Evolutionary conservation across 2,113 vertebrate species (phyloP).

Genomic region (Talpa occidentalis): DNA sequence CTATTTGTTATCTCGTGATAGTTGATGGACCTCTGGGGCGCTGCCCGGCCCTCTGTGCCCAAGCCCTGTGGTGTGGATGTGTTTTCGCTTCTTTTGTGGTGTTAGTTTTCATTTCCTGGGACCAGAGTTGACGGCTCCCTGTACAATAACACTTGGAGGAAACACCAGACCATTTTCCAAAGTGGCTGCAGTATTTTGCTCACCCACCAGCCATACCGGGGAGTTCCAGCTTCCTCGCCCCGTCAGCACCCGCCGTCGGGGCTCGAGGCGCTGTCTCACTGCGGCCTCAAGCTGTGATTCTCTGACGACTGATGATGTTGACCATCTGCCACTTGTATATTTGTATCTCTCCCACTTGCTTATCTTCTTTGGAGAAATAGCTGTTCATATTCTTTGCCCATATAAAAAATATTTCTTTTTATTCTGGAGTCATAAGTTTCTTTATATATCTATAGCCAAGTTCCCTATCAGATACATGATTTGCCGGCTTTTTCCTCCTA

Average conservation of each 20-base stretch:
- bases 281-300: neutral
- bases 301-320: neutral
- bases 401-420: constrained; percentile 5
- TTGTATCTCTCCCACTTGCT: neutral
- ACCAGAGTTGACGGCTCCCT: neutral
- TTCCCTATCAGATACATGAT: neutral
- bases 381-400: neutral
- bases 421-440: neutral
- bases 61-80: neutral
- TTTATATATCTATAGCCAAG: neutral
- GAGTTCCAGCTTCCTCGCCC: neutral
- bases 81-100: neutral
- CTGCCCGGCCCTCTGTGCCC: neutral
- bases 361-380: neutral
- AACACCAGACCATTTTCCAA: neutral
- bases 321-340: neutral
- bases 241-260: no score
- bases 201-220: neutral
- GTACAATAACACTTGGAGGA: neutral
- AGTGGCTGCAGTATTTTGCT: neutral
- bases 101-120: no score
- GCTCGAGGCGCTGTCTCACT: no score
- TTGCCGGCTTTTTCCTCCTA: neutral
- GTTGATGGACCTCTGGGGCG: neutral
- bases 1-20: no score